These are phyloP conservation scores for Cheilosia variabilis DNA, from an alignment of 2,888 invertebrate genomes.

Conservation along the genomic window DNA sequence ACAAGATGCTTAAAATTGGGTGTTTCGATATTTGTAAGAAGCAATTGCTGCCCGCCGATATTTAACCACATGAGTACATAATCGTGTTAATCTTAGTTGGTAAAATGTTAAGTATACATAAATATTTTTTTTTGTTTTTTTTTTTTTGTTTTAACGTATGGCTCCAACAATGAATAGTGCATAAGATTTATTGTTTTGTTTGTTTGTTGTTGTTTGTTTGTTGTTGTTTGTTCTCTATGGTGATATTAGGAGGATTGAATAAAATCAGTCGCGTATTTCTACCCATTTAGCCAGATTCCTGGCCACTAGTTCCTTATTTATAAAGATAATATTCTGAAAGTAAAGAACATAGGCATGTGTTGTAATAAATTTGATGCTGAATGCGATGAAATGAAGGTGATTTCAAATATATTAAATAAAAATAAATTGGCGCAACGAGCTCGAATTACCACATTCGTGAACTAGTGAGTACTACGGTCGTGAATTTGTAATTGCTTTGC, in stretches of 20 bases:
- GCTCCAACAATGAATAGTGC: conserved; percentile 67
- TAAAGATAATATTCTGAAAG: conserved; percentile 90
- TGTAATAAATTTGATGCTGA: not conserved
- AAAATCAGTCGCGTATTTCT: conserved; percentile 81
- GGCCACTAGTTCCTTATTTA: conserved; percentile 94
- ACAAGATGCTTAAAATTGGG: conserved; percentile 66
- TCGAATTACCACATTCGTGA: too few relatives aligned
- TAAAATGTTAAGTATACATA: conserved; percentile 69
- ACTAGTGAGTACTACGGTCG: too few relatives aligned
- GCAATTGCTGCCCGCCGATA: conserved; percentile 48
- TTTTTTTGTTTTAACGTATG: conserved; percentile 45
- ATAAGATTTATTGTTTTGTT: conserved; percentile 30
- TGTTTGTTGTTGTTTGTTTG: too few relatives aligned
- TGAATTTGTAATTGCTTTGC: too few relatives aligned
- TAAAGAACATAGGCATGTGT: conserved; percentile 71
- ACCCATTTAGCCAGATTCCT: conserved; percentile 92
- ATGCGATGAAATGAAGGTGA: not conserved
- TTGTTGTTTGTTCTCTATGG: conserved; percentile 31
- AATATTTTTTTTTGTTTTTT: conserved; percentile 23
- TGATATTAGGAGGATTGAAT: conserved; percentile 59
- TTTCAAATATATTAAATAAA: too few relatives aligned
- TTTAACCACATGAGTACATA: conserved; percentile 65
- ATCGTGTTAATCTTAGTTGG: conserved; percentile 67
- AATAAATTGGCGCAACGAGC: too few relatives aligned
- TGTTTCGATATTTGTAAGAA: conserved; percentile 44